Base-by-base conservation (phyloP, 2,113 vertebrate genomes). In the Megatriorchis doriae region DNA sequence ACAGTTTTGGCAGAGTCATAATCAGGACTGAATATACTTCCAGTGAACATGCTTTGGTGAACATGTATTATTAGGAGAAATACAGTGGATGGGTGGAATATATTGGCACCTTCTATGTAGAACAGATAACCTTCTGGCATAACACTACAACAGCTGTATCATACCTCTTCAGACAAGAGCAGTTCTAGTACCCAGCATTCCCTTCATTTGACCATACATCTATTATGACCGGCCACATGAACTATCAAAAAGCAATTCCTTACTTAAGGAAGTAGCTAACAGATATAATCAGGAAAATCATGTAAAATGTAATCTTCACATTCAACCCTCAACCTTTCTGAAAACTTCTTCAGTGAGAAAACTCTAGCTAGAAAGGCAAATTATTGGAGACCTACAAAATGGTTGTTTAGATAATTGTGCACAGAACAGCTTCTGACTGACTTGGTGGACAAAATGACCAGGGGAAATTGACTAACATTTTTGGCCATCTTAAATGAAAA, bases 271-370 rank as follows among this genome's bases (percentile, higher is more conserved):
- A 12, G 6, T 22, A 62, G 11, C 6, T 48, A 67, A 47, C 6
- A 67, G 31, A 40, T 36, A 61, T 7, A 68, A 65, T 3, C 7
- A 61, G 8, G 45, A 78, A 77, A 78, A 90, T 17, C 0, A 2
- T 2, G 10, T 43, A 55, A 90, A 81, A 58, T 13, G 3, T 20
- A 38, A 8, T 45, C 25, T 45, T 19, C 0, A 0, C 0, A 0
- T 4, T 70, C 15, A 65, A 61, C 3, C 6, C 3, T 53, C 63
- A 38, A 50, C 7, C 6, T n/a, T 58, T 32, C 42, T 34, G n/a
- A 59, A 72, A 92, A 22, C 3, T 40, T 70, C 3, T 9, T 21
- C 4, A 63, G 14, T 40, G 16, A 71, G 21, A 36, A 62, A 81
- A 47, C 2, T 4, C n/a, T 34, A 29, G 2, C 13, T 36, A 50